phyloP scores from a whole-genome alignment of 2,888 invertebrate species.

The Deilephila elpenor region DNA sequence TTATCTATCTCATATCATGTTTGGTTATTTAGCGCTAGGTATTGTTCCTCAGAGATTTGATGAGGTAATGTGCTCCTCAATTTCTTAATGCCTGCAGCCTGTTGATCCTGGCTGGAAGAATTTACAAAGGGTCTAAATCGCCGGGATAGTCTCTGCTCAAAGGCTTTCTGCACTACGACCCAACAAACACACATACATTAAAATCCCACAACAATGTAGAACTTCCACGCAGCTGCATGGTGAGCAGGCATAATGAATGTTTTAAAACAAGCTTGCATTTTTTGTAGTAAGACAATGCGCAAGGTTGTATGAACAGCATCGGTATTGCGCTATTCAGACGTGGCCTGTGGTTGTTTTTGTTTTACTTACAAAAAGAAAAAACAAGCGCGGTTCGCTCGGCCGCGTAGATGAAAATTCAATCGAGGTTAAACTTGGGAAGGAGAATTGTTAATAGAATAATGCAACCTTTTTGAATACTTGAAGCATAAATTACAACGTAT shows the following conservation, averaged over 20 bases:
- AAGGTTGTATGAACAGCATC: background rate
- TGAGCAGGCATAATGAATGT: background rate
- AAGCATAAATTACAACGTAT: background rate
- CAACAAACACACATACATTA: background rate
- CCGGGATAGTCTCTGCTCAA: too few relatives aligned
- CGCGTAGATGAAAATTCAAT: constrained; percentile 1
- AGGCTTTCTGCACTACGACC: too few relatives aligned
- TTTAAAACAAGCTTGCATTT: background rate
- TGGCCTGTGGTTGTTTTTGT: background rate
- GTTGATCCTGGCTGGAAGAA: too few relatives aligned
- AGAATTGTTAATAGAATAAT: background rate
- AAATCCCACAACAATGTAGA: background rate
- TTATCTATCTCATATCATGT: too few relatives aligned
- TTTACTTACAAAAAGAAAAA: background rate
- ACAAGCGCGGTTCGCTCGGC: background rate
- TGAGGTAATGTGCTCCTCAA: too few relatives aligned
- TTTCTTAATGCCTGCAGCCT: too few relatives aligned
- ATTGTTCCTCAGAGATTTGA: too few relatives aligned
- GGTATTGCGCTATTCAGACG: background rate
- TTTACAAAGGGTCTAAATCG: too few relatives aligned
- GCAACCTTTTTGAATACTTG: background rate
- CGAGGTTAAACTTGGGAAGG: background rate
- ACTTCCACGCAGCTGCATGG: background rate
- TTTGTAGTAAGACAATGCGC: background rate
- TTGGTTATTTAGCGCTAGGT: too few relatives aligned